Evolutionary conservation across 2,113 vertebrate species (phyloP).

Genomic region (Lipotes vexillifer): DNA sequence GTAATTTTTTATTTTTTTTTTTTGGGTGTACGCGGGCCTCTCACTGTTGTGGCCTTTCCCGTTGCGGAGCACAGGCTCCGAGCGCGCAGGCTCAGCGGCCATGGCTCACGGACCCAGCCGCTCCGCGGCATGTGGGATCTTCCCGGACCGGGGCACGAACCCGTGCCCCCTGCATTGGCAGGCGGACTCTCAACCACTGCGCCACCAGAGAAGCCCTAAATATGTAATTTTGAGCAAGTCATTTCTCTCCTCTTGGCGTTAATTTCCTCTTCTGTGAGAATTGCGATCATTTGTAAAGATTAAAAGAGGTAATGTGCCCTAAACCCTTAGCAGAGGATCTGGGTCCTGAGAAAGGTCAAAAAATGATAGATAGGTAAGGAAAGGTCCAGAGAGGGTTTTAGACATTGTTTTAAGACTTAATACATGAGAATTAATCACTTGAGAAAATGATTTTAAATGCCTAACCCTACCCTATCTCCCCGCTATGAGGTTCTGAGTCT

Average conservation of each 20-base stretch:
- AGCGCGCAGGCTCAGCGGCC: too few species aligned
- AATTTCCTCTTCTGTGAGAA: not conserved
- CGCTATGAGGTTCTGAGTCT: not conserved
- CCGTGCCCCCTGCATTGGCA: too few species aligned
- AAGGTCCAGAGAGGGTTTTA: not conserved
- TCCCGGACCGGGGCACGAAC: accelerated
- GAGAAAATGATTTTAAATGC: not conserved
- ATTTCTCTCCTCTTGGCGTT: not conserved
- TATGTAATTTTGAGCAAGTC: not conserved
- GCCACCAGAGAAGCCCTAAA: not conserved
- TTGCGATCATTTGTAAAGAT: not conserved
- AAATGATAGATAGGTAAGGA: not conserved
- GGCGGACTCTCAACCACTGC: too few species aligned
- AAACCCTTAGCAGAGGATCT: not conserved
- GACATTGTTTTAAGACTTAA: not conserved
- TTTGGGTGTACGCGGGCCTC: too few species aligned
- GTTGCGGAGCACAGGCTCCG: too few species aligned
- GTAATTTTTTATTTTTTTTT: not conserved
- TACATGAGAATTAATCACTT: not conserved
- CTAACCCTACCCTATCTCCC: not conserved
- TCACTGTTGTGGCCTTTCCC: too few species aligned
- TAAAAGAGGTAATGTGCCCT: not conserved
- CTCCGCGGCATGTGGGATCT: too few species aligned
- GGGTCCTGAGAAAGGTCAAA: not conserved
- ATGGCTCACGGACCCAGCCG: too few species aligned